Conservation (phyloP, 2,113 vertebrate species). For the Laticauda colubrina region DNA sequence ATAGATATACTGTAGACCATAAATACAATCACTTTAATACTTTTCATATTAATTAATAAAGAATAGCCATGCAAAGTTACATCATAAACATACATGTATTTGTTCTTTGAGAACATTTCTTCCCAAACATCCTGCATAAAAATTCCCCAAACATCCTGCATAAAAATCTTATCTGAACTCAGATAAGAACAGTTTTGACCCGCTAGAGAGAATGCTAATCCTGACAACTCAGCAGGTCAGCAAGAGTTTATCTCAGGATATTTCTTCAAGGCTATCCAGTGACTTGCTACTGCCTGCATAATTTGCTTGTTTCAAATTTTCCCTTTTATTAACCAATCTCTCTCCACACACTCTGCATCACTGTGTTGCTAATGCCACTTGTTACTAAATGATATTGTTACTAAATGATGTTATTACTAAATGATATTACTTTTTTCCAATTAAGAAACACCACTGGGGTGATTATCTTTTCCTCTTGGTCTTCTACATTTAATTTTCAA, state of each 20-base stretch:
- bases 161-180: not conserved
- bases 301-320: not conserved
- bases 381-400: not conserved
- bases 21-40: not conserved
- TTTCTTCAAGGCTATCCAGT: not conserved
- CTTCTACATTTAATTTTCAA: not conserved
- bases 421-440: not conserved
- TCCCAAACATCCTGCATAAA: not conserved
- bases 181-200: not conserved
- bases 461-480: not conserved
- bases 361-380: not conserved
- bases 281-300: not conserved
- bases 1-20: not conserved
- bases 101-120: not conserved
- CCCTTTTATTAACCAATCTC: not conserved
- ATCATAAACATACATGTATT: not conserved
- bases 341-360: not conserved
- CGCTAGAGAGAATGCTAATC: not conserved
- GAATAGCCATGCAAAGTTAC: not conserved
- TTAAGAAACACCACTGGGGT: not conserved
- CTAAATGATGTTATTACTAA: not conserved
- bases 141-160: not conserved
- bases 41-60: not conserved
- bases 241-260: not conserved
- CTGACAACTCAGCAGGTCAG: not conserved